These are phyloP conservation scores for Drosophila kanekoi DNA, from an alignment of 2,888 invertebrate species.

Conservation along the genomic window DNA sequence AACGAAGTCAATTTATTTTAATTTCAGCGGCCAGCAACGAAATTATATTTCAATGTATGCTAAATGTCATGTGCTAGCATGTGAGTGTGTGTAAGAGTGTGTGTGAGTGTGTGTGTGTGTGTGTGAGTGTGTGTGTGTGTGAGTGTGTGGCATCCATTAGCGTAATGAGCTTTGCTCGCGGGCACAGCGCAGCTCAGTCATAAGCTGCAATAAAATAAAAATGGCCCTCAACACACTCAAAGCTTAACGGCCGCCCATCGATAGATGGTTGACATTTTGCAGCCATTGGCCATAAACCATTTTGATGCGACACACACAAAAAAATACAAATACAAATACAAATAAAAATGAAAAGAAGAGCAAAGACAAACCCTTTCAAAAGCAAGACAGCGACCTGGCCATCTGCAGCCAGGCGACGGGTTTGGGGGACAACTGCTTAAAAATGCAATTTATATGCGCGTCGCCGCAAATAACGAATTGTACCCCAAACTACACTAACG, in stretches of 20 bases:
- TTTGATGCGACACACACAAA: slow-evolving; percentile 53
- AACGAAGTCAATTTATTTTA: slow-evolving; percentile 76
- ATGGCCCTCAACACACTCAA: slow-evolving; percentile 58
- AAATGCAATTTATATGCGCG: slow-evolving; percentile 77
- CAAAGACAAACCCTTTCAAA: slow-evolving; percentile 30
- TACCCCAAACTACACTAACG: slow-evolving; percentile 77
- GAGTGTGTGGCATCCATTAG: slow-evolving; percentile 58
- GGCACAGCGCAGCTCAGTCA: slow-evolving; percentile 37
- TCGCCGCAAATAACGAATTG: slow-evolving; percentile 72
- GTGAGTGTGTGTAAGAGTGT: background rate
- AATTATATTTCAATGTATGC: slow-evolving; percentile 21
- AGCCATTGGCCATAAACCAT: slow-evolving; percentile 75
- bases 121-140: slow-evolving; percentile 19
- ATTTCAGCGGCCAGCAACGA: slow-evolving; percentile 40
- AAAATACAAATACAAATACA: background rate
- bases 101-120: background rate
- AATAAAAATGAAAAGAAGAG: background rate
- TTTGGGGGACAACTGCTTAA: slow-evolving; percentile 67
- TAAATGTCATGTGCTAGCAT: slow-evolving; percentile 2
- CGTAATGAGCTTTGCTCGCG: slow-evolving; percentile 72
- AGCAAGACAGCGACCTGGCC: slow-evolving; percentile 37
- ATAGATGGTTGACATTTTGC: slow-evolving; percentile 77
- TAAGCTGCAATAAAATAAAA: slow-evolving; percentile 63
- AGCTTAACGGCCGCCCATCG: slow-evolving; percentile 74
- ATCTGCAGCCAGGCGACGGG: slow-evolving; percentile 42